Base-by-base conservation (phyloP, 2,797 vertebrate genomes). In the Melanogrammus aeglefinus region DNA sequence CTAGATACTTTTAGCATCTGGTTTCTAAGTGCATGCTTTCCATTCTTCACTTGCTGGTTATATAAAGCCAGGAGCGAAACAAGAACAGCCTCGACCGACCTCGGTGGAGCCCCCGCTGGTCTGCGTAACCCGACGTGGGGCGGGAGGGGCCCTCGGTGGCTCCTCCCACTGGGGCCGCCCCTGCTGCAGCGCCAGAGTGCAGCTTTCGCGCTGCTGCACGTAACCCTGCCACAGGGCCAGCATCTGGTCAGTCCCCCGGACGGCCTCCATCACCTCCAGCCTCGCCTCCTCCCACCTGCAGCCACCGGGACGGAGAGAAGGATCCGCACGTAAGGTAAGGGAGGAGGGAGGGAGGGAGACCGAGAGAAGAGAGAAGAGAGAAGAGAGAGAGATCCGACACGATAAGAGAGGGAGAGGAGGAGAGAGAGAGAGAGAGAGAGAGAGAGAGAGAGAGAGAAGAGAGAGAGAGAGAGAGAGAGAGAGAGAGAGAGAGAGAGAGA, bases 171-270 rank as follows among this genome's bases (percentile, higher is more conserved):
- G 94, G 4, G 81, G 87, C 88, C 92, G 85, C 44, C 93, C 88
- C 33, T 88, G 90, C 14, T 80, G 85, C 79, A 93, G 86, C 29
- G n/a, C 38, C 71, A 71, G 27, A 33, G 84, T 77, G 85, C 87
- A 90, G 75, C 10, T 88, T 0, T 82, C 18, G 3, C 88, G 93
- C n/a, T 86, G 80, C 0, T 29, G 38, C 66, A 73, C 18, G 18
- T 93, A 95, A 10, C 93, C 87, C 82, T 91, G 91, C 96, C 96
- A 98, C 73, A 96, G 88, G 35, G 88, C 90, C 16, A 94, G 83
- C 3, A 83, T 86, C 7, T 85, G 79, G 66, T 82, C 86, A 0
- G 87, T 89, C 80, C 91, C 90, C 35, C 72, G 76, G 29, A 93
- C 77, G 74, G 94, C 92, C 1, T 94, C 92, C 29, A 87, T 73